Conservation (phyloP, 2,888 invertebrate genomes). For the Ennomos fuscantarius region DNA sequence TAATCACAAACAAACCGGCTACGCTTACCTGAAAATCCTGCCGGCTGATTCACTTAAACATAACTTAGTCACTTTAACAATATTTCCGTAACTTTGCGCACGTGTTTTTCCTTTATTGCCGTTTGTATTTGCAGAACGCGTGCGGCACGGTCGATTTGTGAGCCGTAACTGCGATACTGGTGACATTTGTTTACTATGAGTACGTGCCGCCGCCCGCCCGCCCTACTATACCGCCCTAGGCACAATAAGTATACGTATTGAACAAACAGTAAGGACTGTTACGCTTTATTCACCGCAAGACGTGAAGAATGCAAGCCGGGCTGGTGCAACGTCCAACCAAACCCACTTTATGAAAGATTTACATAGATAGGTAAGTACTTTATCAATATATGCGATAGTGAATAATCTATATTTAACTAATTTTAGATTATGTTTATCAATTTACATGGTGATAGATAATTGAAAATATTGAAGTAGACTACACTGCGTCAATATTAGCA, state of each 20-base stretch:
- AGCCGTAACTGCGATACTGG: conserved; percentile 50
- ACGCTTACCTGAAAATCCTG: conserved; percentile 21
- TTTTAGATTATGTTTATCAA: no score
- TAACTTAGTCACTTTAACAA: conserved; percentile 31
- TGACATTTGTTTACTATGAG: conserved; percentile 42
- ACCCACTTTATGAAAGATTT: not conserved
- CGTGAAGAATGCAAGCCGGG: not conserved
- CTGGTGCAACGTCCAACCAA: not conserved
- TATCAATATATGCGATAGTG: no score
- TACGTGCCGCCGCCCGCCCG: conserved; percentile 32
- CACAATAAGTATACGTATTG: conserved; percentile 2
- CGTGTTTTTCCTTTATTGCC: conserved; percentile 15
- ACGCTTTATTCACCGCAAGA: no score
- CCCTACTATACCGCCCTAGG: conserved; percentile 34
- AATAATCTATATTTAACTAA: no score
- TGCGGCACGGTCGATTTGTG: conserved; percentile 40
- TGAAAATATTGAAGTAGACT: no score
- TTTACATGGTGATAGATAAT: no score
- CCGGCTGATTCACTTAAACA: conserved; percentile 24
- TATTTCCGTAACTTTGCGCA: conserved; percentile 23
- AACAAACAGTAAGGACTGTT: conserved; percentile 12
- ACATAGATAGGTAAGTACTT: no score
- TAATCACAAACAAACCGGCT: not conserved
- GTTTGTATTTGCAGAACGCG: conserved; percentile 35
- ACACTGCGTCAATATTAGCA: no score